A percentile compares a stretch with the other conserved stretches of the same genome.
phyloP scores from a whole-genome alignment of 2,797 vertebrate genomes.

The Protosalanx chinensis region DNA sequence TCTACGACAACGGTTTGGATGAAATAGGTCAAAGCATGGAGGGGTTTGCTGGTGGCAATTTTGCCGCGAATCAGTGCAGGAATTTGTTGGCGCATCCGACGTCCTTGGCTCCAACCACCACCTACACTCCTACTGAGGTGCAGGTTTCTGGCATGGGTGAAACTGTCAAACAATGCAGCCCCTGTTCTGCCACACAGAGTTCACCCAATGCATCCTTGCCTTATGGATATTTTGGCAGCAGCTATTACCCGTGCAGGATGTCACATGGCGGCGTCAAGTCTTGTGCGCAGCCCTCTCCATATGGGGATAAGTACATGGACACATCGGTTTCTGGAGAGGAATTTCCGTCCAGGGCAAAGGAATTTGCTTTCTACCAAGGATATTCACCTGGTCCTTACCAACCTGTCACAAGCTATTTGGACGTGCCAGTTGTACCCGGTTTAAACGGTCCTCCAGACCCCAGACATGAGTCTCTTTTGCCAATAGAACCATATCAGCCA shows the following conservation, averaged over 20 bases:
- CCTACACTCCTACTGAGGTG: constrained; percentile 86
- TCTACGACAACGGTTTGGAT: constrained; percentile 94
- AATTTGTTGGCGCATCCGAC: constrained; percentile 95
- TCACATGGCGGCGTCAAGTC: constrained; percentile 89
- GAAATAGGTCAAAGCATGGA: constrained; percentile 98
- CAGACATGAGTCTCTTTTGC: constrained; percentile 89
- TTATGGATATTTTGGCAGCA: constrained; percentile 96
- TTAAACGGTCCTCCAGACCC: constrained; percentile 86
- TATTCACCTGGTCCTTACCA: constrained; percentile 92
- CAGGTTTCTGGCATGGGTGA: constrained; percentile 87
- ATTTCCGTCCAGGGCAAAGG: constrained; percentile 90
- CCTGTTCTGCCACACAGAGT: constrained; percentile 90
- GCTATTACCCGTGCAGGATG: constrained; percentile 95
- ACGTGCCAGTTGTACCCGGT: constrained; percentile 90
- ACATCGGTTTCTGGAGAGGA: constrained; percentile 90
- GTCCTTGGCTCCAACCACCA: constrained; percentile 85
- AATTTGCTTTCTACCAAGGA: constrained; percentile 96
- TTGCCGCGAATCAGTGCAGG: constrained; percentile 92
- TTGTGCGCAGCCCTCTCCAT: constrained; percentile 86
- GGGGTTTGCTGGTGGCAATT: constrained; percentile 85
- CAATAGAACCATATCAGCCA: constrained; percentile 96
- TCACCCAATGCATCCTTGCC: constrained; percentile 90
- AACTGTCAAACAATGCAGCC: constrained; percentile 95
- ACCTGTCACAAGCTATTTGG: constrained; percentile 88
- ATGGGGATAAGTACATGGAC: constrained; percentile 92